A percentile compares a stretch with the other conserved stretches of the same genome.
These are phyloP conservation scores for Atta texana DNA, from an alignment of 1,140 invertebrate species.

Conservation along the genomic window DNA sequence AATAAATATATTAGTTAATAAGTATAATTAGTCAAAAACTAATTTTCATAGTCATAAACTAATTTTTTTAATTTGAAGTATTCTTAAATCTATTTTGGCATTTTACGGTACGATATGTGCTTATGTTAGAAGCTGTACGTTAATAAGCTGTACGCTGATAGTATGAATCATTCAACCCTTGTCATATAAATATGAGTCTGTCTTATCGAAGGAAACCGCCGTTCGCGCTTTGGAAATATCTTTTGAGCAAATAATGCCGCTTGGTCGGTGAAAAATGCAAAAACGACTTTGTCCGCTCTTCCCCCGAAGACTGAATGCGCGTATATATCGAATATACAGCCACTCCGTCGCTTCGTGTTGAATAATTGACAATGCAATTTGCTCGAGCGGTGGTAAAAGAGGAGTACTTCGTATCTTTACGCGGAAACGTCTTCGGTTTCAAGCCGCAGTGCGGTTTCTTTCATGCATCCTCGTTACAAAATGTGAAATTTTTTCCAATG, in stretches of 20 bases:
- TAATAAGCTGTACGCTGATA: neutral
- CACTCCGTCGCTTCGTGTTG: constrained; percentile 52
- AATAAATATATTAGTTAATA: neutral
- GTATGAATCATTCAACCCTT: neutral
- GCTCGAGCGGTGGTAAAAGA: constrained; percentile 51
- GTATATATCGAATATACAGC: constrained; percentile 39
- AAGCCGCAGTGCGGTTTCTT: neutral
- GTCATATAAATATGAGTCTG: constrained; percentile 3
- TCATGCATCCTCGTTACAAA: constrained; percentile 2
- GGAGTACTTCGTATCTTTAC: constrained; percentile 20
- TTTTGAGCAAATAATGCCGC: constrained; percentile 41
- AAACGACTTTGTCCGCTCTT: constrained; percentile 35
- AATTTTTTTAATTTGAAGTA: neutral
- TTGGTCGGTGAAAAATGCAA: constrained; percentile 15
- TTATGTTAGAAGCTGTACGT: neutral
- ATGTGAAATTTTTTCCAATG: constrained; percentile 8
- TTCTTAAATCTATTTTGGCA: neutral
- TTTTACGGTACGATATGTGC: neutral
- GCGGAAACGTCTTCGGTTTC: constrained; percentile 15
- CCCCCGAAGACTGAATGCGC: constrained; percentile 25
- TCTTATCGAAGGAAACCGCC: neutral
- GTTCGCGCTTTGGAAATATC: constrained; percentile 26
- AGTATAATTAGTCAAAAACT: neutral
- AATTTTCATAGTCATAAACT: neutral
- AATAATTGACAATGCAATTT: constrained; percentile 74